Percentiles rank a stretch among this genome's conserved stretches.
Conservation (phyloP, 1,140 invertebrate genomes). For the Catajapyx aquilonaris region DNA sequence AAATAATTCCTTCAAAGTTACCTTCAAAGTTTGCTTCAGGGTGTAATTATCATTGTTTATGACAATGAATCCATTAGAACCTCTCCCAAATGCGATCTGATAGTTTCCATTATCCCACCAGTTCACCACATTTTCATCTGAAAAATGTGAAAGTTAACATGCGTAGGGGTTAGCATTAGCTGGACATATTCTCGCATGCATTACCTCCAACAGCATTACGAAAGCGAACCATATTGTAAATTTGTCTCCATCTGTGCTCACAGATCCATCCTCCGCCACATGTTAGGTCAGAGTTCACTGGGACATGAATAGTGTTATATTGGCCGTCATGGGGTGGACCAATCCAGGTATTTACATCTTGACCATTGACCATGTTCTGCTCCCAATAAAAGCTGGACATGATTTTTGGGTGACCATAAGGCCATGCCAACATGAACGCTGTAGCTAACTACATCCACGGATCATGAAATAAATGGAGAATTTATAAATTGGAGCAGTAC, state of each 20-base stretch:
- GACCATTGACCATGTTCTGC: background rate
- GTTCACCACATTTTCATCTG: constrained; percentile 10
- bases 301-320: constrained; percentile 38
- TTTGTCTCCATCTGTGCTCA: constrained; percentile 68
- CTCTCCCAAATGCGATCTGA: constrained; percentile 22
- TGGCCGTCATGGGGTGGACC: constrained; percentile 39
- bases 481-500: too few species aligned
- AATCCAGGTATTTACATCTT: constrained; percentile 5
- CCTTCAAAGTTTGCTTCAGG: constrained; percentile 10
- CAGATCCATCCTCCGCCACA: constrained; percentile 71
- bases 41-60: constrained; percentile 20
- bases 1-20: constrained; percentile 5
- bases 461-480: too few species aligned
- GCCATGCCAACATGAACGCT: constrained; percentile 31
- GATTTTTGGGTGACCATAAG: constrained; percentile 27
- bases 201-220: constrained; percentile 33
- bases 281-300: constrained; percentile 35
- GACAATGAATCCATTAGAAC: constrained; percentile 20
- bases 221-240: constrained; percentile 59
- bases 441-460: too few species aligned
- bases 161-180: too few species aligned
- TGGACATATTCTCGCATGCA: too few species aligned
- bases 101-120: constrained; percentile 23
- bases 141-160: too few species aligned
- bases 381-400: constrained; percentile 34